Evolutionary conservation across 2,797 vertebrate genomes (phyloP).

Genomic region (Alca torda): DNA sequence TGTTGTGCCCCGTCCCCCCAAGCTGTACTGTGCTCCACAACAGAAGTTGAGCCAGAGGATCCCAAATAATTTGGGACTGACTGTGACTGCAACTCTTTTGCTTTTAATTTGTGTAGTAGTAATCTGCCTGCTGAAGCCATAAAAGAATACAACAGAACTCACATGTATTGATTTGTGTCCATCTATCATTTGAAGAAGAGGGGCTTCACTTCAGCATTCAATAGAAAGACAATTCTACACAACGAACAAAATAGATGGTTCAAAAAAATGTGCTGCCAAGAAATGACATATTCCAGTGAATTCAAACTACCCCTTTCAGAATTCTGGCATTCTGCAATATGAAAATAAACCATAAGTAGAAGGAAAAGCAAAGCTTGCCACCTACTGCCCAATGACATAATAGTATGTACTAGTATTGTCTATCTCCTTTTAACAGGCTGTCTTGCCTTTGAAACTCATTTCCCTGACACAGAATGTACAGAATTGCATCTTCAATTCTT

Average conservation of each 20-base stretch:
- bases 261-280: constrained; percentile 45
- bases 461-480: neutral
- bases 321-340: constrained; percentile 43
- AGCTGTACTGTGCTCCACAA: neutral
- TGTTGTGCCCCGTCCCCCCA: neutral
- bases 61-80: neutral
- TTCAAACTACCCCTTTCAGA: constrained; percentile 62
- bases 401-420: constrained; percentile 20
- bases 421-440: neutral
- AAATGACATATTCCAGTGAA: constrained; percentile 70
- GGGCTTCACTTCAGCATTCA: constrained; percentile 9
- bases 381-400: constrained; percentile 78
- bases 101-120: constrained; percentile 43
- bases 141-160: constrained; percentile 33
- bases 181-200: neutral
- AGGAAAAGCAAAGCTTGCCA: constrained; percentile 81
- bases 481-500: neutral
- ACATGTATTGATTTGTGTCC: constrained; percentile 17
- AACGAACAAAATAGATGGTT: constrained; percentile 45
- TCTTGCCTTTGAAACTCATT: neutral
- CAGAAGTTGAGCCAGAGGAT: neutral
- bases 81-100: constrained; percentile 24
- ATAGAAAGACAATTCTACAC: constrained; percentile 16
- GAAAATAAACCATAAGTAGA: constrained; percentile 65
- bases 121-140: constrained; percentile 32